A percentile compares a stretch with the other conserved stretches of the same genome.
These are phyloP conservation scores for Argentina silus DNA, from an alignment of 2,797 vertebrate genomes.

Conservation along the genomic window DNA sequence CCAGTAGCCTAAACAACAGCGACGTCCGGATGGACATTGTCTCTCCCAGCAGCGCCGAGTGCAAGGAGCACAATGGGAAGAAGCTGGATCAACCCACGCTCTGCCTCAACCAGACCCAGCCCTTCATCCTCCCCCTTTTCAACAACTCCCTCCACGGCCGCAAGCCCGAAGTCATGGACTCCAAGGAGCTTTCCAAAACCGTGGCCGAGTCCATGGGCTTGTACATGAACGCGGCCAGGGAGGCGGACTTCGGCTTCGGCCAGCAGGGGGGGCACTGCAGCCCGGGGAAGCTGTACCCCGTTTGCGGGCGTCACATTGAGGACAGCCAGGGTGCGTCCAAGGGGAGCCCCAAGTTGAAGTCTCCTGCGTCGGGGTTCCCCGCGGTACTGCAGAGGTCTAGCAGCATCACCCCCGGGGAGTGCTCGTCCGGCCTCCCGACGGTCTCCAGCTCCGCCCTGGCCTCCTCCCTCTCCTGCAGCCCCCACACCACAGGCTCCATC, in stretches of 20 bases:
- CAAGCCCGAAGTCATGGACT: conserved; percentile 89
- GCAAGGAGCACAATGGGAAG: conserved; percentile 82
- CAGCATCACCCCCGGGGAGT: conserved; percentile 76
- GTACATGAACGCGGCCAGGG: conserved; percentile 96
- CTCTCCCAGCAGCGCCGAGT: conserved; percentile 81
- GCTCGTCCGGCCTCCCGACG: conserved; percentile 79
- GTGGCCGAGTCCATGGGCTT: conserved; percentile 99
- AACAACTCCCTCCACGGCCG: conserved; percentile 77
- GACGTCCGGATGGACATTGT: conserved; percentile 92
- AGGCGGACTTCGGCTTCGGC: conserved; percentile 89
- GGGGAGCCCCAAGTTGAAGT: conserved; percentile 78
- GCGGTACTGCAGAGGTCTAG: conserved; percentile 67
- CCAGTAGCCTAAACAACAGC: conserved; percentile 76
- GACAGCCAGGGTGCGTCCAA: conserved; percentile 72
- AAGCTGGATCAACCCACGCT: conserved; percentile 83
- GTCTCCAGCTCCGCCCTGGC: conserved; percentile 81
- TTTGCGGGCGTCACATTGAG: conserved; percentile 83
- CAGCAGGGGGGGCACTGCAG: conserved; percentile 83
- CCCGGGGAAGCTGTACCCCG: conserved; percentile 87
- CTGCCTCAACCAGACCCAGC: conserved; percentile 83
- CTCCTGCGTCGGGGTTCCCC: conserved; percentile 76
- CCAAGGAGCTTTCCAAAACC: conserved; percentile 96
- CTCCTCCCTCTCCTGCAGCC: conserved; percentile 84
- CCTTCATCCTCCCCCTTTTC: conserved; percentile 83
- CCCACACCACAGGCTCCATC: conserved; percentile 85